Conservation (phyloP, 2,888 invertebrate species). For the Eudasyphora cyanicolor region DNA sequence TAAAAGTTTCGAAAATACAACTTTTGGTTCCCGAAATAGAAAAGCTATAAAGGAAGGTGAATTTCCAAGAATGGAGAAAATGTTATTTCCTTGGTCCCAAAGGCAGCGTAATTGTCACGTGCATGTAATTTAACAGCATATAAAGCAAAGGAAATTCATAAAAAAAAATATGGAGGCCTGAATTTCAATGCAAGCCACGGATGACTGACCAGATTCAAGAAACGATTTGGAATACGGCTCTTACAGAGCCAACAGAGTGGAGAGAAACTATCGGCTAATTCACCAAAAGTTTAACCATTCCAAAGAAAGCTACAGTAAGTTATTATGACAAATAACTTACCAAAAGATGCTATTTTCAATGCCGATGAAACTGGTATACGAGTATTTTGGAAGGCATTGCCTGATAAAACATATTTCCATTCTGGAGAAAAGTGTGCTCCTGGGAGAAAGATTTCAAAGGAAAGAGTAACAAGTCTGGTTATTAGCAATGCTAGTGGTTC, state of each 20-base stretch:
- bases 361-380: conserved; percentile 38
- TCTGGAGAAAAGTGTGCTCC: conserved; percentile 28
- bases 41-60: neutral
- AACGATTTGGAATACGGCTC: conserved; percentile 12
- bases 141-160: conserved; percentile 25
- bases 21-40: neutral
- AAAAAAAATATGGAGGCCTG: conserved; percentile 28
- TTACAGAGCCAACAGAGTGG: conserved; percentile 28
- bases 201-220: conserved; percentile 36
- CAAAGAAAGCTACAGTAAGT: conserved; percentile 14
- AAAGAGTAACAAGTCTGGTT: neutral
- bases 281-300: conserved; percentile 17
- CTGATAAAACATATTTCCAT: conserved; percentile 44
- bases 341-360: conserved; percentile 45
- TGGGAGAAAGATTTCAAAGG: no score
- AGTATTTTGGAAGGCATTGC: conserved; percentile 46
- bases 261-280: conserved; percentile 16
- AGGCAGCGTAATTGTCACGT: neutral
- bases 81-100: neutral
- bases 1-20: neutral
- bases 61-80: conserved; percentile 5
- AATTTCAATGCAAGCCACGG: conserved; percentile 38
- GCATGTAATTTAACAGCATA: conserved; percentile 8
- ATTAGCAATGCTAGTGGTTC: no score
- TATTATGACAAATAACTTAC: conserved; percentile 31